Evolutionary conservation across 92 coral and sea anemone species (phyloP).

Genomic region (Epizoanthus fatuus): DNA sequence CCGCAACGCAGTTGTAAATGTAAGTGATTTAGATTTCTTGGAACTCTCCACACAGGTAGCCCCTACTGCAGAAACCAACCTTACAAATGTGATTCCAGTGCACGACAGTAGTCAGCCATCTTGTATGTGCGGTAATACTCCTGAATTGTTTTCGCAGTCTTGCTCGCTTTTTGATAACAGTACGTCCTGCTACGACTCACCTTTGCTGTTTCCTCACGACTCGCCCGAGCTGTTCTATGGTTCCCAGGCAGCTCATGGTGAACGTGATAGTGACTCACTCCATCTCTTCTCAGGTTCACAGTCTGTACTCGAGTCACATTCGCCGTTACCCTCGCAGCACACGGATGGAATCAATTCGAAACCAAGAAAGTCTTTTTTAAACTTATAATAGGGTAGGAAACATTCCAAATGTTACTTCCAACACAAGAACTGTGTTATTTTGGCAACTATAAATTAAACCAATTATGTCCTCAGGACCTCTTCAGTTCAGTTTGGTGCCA

Average conservation of each 20-base stretch:
- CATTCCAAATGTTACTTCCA: neutral
- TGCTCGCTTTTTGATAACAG: constrained; percentile 22
- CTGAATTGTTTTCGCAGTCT: constrained; percentile 20
- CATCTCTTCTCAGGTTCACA: constrained; percentile 17
- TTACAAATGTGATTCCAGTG: neutral
- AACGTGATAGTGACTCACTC: neutral
- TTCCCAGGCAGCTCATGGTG: neutral
- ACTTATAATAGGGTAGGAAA: no score
- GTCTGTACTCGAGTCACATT: neutral
- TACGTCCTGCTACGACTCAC: neutral
- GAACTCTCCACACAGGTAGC: neutral
- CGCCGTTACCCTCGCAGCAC: neutral
- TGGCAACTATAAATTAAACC: no score
- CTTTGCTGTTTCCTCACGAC: neutral
- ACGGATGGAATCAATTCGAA: no score
- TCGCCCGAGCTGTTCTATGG: neutral
- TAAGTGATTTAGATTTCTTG: neutral
- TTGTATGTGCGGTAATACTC: neutral
- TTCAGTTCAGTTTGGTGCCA: no score
- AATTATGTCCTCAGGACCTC: no score
- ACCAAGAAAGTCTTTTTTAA: no score
- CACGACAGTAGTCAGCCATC: neutral
- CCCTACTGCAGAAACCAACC: neutral
- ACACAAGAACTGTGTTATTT: neutral
- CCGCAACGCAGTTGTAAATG: neutral